Evolutionary conservation across 2,113 vertebrate species (phyloP).

Genomic region (Hassar affinis): DNA sequence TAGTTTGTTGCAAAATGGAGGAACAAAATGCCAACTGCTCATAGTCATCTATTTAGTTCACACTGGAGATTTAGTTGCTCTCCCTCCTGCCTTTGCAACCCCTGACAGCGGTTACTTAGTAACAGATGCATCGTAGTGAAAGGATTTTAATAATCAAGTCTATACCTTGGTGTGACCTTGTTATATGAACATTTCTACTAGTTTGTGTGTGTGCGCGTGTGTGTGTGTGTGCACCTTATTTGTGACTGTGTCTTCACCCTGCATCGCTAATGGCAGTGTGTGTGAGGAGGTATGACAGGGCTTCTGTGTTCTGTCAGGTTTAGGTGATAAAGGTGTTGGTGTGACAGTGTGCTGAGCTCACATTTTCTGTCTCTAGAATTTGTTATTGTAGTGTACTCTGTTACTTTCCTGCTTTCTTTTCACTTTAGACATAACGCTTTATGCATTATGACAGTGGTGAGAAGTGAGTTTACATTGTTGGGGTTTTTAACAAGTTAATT

Average conservation of each 20-base stretch:
- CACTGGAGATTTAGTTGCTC: not conserved
- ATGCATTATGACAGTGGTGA: not conserved
- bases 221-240: not conserved
- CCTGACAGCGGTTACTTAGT: conserved; percentile 51
- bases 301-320: conserved; percentile 24
- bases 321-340: conserved; percentile 23
- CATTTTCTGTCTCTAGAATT: not conserved
- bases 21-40: not conserved
- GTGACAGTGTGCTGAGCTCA: conserved; percentile 11
- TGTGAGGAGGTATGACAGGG: conserved; percentile 41
- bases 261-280: conserved; percentile 30
- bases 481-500: not conserved
- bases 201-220: conserved; percentile 15
- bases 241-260: conserved; percentile 29
- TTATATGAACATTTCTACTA: conserved; percentile 30
- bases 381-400: not conserved
- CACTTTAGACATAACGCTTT: not conserved
- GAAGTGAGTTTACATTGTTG: not conserved
- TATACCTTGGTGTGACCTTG: conserved; percentile 49
- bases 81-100: conserved; percentile 1
- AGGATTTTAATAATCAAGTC: conserved; percentile 53
- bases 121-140: conserved; percentile 46
- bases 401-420: not conserved
- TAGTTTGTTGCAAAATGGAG: not conserved
- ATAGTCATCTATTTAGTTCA: not conserved